phyloP scores from a whole-genome alignment of 2,113 vertebrate genomes.

The Picathartes gymnocephalus region DNA sequence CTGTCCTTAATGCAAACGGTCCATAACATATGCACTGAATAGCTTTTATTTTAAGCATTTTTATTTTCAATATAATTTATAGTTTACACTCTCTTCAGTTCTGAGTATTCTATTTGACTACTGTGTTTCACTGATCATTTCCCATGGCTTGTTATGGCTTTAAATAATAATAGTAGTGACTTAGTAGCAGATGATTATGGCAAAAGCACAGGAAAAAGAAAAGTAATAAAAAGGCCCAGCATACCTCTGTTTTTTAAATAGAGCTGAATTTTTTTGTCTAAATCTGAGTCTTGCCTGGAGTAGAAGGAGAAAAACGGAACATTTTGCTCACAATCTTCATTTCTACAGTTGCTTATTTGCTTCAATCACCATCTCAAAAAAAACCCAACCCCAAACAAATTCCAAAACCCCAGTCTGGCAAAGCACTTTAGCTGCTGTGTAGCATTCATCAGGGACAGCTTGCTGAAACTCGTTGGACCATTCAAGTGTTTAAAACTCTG shows the following conservation, averaged over 20 bases:
- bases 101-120: conserved; percentile 51
- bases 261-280: neutral
- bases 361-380: neutral
- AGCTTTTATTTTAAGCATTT: conserved; percentile 42
- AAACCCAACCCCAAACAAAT: neutral
- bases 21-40: conserved; percentile 54
- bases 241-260: neutral
- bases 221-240: neutral
- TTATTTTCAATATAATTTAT: conserved; percentile 31
- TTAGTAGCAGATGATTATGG: neutral
- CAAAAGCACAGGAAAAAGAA: conserved; percentile 37
- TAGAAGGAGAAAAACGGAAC: neutral
- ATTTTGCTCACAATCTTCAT: neutral
- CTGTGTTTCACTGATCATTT: conserved; percentile 35
- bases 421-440: neutral
- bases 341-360: neutral
- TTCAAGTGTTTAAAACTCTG: neutral
- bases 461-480: neutral
- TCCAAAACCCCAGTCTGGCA: neutral
- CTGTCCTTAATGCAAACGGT: neutral
- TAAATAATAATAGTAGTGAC: neutral
- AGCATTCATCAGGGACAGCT: neutral
- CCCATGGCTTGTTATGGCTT: neutral
- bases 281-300: neutral
- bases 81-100: conserved; percentile 23